Evolutionary conservation across 1,140 invertebrate genomes (phyloP), one percentile per base, ranked within the genome.

Genomic region (Monomorium pharaonis): DNA sequence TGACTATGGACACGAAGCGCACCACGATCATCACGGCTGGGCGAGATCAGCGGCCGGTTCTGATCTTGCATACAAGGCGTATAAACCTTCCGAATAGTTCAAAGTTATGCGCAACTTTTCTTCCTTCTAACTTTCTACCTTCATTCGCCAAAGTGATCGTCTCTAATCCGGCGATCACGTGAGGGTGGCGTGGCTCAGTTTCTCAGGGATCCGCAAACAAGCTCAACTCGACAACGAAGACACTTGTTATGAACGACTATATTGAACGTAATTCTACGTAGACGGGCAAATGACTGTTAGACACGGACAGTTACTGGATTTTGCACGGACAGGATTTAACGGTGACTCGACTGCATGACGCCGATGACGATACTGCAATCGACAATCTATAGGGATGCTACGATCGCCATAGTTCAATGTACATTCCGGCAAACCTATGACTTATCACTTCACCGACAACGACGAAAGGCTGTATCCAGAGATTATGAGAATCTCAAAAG

Each of bases 11-110:
- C 94, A 95, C 85, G 93, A 95, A 0, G 78, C 47, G 24, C 94
- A 95, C 72, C 94, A 94, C 85, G 93, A 94, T 3, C 90, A 92
- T 24, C 92, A 94, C 76, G 94, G 94, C 21, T 95, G 95, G 94
- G 94, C 92, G 18, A 93, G 95, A 89, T 94, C 94, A 30, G 30
- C 76, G 7, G 86, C 91, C 6, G 94, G 91, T 27, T 86, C 91
- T 6, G 94, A 94, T 7, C 90, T 95, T 37, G 95, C 95, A 58
- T 95, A 95, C 90, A 94, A 90, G 74, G 94, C 94, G 21, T 94
- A 95, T 86, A 95, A 95, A 70, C 95, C 94, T 30, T 72, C 92
- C 37, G 92, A 94, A 54, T 95, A 94, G 80, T 51, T 47, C 24
- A 44, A 58, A n/a, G n/a, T 33, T 30, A 54, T 3, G 16, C 62